Base-by-base conservation (phyloP, 2,113 vertebrate species). In the Perognathus longimembris region DNA sequence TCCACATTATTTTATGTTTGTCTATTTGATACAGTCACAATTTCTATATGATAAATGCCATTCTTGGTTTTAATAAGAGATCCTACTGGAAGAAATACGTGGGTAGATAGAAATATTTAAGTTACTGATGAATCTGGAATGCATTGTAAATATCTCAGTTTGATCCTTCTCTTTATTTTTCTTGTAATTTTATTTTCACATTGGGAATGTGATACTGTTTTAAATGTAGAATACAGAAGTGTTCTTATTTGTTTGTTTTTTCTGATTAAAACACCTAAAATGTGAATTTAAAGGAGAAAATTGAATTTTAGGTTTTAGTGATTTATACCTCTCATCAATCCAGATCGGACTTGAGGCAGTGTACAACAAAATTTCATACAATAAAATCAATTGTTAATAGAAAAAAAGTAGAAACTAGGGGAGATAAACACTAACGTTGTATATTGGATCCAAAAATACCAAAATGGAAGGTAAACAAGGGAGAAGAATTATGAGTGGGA, bases 311-410 rank as follows among this genome's bases (percentile, higher is more conserved):
- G 17, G 3, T 88, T 90, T 84, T 80, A 87, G 92, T 88, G 30
- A 92, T 96, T 76, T 93, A 54, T 81, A 76, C 10, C 3, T 32
- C 89, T 93, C 42, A 59, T 86, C 36, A 93, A 24, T 76, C 69
- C 45, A 88, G 61, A 81, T 85, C 92, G 18, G 38, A 91, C 85
- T 80, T 90, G 45, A 81, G 42, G 15, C 24, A 73, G 61, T 26
- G 38, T 71, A 22, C 70, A 84, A 82, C 50, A 89, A 78, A 42
- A 50, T 89, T 91, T 70, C 71, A 84, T 89, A 71, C 32, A 78
- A 66, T 45, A 79, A 91, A 79, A 89, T 85, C 42, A 92, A 92
- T 86, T 85, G 67, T 42, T 76, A 30, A 45, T 45, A 45, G 45
- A 45, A 45, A 45, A n/a, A 45, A 45, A 11, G 45, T 81, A 45